These are phyloP conservation scores for Cygnus olor DNA, from an alignment of 2,797 vertebrate genomes.

Conservation along the genomic window DNA sequence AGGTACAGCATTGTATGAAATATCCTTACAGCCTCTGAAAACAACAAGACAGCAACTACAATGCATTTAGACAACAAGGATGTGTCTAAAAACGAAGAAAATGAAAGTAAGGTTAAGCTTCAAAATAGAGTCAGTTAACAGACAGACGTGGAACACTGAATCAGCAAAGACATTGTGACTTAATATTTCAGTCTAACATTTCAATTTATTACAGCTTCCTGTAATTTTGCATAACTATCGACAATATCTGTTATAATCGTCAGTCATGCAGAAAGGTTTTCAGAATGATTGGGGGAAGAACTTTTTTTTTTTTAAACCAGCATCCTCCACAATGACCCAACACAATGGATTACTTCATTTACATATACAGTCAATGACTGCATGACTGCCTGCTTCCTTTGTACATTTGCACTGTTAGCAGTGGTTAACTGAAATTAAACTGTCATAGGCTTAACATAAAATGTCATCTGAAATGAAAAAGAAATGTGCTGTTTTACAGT, in stretches of 20 bases:
- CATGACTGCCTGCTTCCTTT: constrained; percentile 43
- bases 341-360: constrained; percentile 63
- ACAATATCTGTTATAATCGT: background rate
- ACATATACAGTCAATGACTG: constrained; percentile 48
- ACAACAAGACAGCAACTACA: background rate
- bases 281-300: background rate
- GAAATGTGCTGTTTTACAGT: constrained; percentile 5
- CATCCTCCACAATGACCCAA: constrained; percentile 49
- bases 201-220: background rate
- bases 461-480: constrained; percentile 64
- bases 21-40: background rate
- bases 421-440: constrained; percentile 74
- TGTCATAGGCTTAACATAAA: constrained; percentile 69
- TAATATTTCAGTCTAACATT: background rate
- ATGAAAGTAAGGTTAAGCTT: background rate
- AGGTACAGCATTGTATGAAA: background rate
- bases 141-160: background rate
- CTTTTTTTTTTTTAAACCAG: constrained; percentile 4
- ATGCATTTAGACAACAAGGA: background rate
- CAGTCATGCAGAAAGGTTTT: constrained; percentile 19
- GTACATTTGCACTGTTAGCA: background rate
- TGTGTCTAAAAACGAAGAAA: background rate
- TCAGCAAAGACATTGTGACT: background rate
- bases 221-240: constrained; percentile 28
- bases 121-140: background rate